Conservation (phyloP, 2,113 vertebrate species). For the Thamnophis sirtalis region DNA sequence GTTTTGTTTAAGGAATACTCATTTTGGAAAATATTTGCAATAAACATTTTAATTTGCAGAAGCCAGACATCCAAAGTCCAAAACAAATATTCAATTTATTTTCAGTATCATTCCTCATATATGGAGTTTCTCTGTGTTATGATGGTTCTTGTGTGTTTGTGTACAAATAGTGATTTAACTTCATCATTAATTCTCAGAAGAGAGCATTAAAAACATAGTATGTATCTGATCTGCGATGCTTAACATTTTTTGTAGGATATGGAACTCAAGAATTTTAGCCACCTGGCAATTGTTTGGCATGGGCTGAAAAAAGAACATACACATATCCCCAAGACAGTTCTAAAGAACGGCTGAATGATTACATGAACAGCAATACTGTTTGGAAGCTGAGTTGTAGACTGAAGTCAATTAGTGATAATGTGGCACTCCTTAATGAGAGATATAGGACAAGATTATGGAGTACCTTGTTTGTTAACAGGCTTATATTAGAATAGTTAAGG, state of each 20-base stretch:
- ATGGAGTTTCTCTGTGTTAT: slow-evolving; percentile 2
- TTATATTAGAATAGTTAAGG: background rate
- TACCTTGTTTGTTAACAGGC: background rate
- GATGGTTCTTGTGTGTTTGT: background rate
- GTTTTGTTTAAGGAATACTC: background rate
- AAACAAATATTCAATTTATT: slow-evolving; percentile 16
- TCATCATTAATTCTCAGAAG: background rate
- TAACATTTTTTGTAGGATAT: background rate
- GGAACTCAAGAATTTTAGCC: background rate
- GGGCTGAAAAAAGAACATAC: background rate
- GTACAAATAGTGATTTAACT: slow-evolving; percentile 8
- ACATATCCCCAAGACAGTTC: background rate
- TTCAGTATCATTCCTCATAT: background rate
- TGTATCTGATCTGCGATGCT: background rate
- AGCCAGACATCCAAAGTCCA: background rate
- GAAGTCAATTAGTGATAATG: background rate
- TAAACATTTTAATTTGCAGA: background rate
- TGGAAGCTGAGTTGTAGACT: background rate
- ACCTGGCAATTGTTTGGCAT: background rate
- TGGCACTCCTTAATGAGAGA: background rate
- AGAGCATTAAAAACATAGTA: background rate
- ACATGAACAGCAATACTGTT: background rate
- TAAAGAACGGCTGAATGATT: background rate
- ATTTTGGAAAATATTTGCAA: background rate
- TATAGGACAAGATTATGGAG: background rate